These are phyloP conservation scores for Megalonaias nervosa DNA, from an alignment of 1,140 invertebrate genomes.

Conservation along the genomic window DNA sequence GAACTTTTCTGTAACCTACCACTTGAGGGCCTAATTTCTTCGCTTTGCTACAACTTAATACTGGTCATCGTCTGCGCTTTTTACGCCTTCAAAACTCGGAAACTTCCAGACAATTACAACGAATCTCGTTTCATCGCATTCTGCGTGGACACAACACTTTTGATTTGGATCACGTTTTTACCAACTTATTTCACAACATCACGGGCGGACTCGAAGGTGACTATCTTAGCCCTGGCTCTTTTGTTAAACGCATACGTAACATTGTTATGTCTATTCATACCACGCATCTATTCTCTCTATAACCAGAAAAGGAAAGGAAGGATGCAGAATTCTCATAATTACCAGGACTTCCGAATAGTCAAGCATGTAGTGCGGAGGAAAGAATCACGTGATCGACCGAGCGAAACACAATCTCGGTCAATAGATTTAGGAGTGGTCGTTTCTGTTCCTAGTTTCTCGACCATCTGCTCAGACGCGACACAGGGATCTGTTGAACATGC, in stretches of 20 bases:
- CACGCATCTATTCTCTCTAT: constrained; percentile 50
- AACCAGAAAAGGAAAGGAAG: constrained; percentile 7
- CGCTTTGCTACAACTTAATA: constrained; percentile 87
- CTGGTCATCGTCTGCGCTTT: constrained; percentile 90
- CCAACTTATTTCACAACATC: constrained; percentile 57
- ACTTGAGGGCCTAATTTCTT: constrained; percentile 40
- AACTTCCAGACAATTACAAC: constrained; percentile 65
- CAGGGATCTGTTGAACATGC: too few species aligned
- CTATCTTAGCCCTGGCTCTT: constrained; percentile 48
- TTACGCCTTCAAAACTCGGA: constrained; percentile 83
- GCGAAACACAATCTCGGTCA: too few species aligned
- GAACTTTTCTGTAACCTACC: constrained; percentile 51
- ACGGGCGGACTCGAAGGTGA: constrained; percentile 37
- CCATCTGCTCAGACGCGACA: too few species aligned
- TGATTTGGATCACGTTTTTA: constrained; percentile 63
- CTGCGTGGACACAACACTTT: constrained; percentile 60
- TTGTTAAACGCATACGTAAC: constrained; percentile 53
- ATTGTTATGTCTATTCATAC: constrained; percentile 53
- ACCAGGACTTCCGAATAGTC: constrained; percentile 34
- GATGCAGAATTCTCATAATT: constrained; percentile 5
- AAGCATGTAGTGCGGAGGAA: constrained; percentile 30
- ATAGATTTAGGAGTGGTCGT: too few species aligned
- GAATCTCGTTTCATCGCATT: constrained; percentile 64
- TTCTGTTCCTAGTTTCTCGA: too few species aligned
- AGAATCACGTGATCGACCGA: constrained; percentile 7